Conservation (phyloP, 2,888 invertebrate genomes). For the Drosophila macrospina region DNA sequence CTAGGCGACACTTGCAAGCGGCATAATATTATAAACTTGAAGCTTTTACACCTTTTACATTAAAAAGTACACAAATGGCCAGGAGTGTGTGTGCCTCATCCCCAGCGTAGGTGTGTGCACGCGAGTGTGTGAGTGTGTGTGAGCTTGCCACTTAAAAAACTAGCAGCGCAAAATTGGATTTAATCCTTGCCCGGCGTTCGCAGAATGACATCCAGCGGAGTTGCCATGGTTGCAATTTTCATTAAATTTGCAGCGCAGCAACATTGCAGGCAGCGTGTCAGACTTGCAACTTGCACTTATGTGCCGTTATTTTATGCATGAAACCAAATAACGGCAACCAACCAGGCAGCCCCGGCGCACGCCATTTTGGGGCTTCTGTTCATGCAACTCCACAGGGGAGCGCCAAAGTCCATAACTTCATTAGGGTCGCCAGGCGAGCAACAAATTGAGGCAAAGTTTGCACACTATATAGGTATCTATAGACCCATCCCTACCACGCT, state of each 20-base stretch:
- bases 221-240: slow-evolving; percentile 61
- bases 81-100: slow-evolving; percentile 9
- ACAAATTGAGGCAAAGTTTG: slow-evolving; percentile 54
- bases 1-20: slow-evolving; percentile 50
- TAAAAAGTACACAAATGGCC: slow-evolving; percentile 61
- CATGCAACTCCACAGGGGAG: slow-evolving; percentile 17
- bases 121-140: slow-evolving; percentile 10
- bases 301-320: slow-evolving; percentile 77
- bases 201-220: slow-evolving; percentile 12
- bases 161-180: slow-evolving; percentile 73
- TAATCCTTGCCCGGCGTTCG: slow-evolving; percentile 44
- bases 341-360: not conserved
- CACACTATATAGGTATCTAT: slow-evolving; percentile 17
- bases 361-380: slow-evolving; percentile 59
- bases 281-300: slow-evolving; percentile 55
- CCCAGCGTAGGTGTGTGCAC: not conserved
- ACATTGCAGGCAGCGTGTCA: not conserved
- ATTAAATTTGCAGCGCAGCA: slow-evolving; percentile 70
- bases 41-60: slow-evolving; percentile 73
- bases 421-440: slow-evolving; percentile 50
- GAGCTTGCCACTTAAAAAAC: slow-evolving; percentile 67
- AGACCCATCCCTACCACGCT: not conserved
- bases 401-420: slow-evolving; percentile 60
- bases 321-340: slow-evolving; percentile 71
- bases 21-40: slow-evolving; percentile 74